A percentile compares a stretch with the other conserved stretches of the same genome.
These are phyloP conservation scores for Sinosuthora webbiana DNA, from an alignment of 2,113 vertebrate genomes.

Conservation along the genomic window DNA sequence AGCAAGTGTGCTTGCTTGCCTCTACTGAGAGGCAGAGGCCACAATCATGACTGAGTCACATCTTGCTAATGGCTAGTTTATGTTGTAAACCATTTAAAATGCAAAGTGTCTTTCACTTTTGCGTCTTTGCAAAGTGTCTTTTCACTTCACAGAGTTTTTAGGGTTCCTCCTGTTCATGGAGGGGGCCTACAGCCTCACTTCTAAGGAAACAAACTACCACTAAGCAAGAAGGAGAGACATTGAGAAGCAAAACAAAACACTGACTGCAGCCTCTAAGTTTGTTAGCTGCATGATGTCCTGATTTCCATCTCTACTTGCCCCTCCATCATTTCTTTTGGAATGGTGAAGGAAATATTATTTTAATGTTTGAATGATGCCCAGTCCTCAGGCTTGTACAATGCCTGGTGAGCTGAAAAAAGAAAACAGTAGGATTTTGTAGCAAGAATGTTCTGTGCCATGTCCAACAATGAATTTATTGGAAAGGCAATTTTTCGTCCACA, in stretches of 20 bases:
- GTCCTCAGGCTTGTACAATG: not conserved
- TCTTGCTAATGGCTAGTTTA: not conserved
- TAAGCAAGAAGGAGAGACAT: not conserved
- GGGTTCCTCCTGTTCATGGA: not conserved
- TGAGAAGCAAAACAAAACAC: not conserved
- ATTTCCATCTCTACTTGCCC: not conserved
- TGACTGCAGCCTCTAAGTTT: not conserved
- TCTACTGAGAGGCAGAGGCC: not conserved
- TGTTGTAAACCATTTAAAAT: not conserved
- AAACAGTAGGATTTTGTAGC: not conserved
- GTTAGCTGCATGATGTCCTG: not conserved
- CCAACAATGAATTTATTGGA: conserved; percentile 23
- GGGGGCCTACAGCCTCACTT: not conserved
- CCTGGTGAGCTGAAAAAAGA: not conserved
- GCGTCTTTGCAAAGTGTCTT: not conserved
- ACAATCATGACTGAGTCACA: not conserved
- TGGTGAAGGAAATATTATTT: not conserved
- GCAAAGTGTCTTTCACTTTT: not conserved
- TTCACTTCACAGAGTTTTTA: not conserved
- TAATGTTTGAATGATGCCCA: not conserved
- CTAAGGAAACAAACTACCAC: not conserved
- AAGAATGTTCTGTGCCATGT: conserved; percentile 25
- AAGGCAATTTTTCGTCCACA: conserved; percentile 2
- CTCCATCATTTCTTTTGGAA: not conserved
- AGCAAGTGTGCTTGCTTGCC: not conserved